A percentile compares a stretch with the other conserved stretches of the same genome.
These are phyloP conservation scores for Morinoia aosen DNA, from an alignment of 2,888 invertebrate genomes.

Conservation along the genomic window DNA sequence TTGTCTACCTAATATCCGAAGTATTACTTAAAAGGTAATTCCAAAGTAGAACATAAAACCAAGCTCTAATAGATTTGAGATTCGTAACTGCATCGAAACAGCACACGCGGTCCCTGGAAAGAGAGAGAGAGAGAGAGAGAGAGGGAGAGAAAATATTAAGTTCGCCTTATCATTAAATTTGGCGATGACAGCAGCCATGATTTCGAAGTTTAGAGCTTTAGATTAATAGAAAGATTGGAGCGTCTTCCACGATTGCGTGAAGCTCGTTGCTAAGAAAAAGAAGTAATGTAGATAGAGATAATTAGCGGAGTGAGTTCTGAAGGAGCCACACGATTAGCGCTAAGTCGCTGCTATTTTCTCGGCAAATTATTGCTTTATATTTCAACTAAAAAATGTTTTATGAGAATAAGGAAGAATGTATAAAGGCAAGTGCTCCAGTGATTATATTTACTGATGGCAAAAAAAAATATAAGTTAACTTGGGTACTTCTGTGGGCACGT, in stretches of 20 bases:
- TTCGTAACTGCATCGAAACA: not conserved
- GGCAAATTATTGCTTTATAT: not conserved
- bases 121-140: too few species aligned
- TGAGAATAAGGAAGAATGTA: not conserved
- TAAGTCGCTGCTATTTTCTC: not conserved
- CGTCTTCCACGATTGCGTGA: not conserved
- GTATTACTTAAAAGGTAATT: not conserved
- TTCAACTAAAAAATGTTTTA: not conserved
- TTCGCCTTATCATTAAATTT: not conserved
- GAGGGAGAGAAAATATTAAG: not conserved
- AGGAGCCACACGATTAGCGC: not conserved
- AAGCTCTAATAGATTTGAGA: not conserved
- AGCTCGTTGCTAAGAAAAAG: not conserved
- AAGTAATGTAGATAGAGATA: not conserved
- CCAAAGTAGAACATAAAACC: not conserved
- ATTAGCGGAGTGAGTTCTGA: not conserved
- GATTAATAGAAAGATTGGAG: slow-evolving; percentile 13
- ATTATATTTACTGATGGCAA: not conserved
- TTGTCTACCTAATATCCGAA: not conserved
- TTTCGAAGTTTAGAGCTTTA: not conserved
- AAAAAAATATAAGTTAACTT: not conserved
- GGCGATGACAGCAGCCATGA: slow-evolving; percentile 16
- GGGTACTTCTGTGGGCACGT: not conserved
- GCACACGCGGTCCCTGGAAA: too few species aligned
- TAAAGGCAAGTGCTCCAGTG: not conserved